Evolutionary conservation across 2,888 invertebrate species (phyloP), one percentile per base, ranked within the genome.

Genomic region (Muschampia plurimacula): DNA sequence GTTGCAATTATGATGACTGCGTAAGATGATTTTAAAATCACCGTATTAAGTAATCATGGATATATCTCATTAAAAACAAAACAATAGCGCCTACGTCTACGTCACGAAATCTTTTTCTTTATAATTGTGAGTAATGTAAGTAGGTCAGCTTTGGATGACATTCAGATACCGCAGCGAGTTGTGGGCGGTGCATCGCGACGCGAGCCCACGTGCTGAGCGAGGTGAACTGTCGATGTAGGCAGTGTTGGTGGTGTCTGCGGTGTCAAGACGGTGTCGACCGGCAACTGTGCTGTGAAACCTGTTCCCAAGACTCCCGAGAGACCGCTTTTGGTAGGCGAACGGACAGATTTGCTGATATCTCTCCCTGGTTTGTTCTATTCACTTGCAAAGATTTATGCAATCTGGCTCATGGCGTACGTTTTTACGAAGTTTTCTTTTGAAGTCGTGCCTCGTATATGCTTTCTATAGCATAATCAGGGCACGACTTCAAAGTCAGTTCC

Each of bases 201-300:
- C 22, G 22, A 22, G 83, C 86, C 86, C 88, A 86, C 89, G 88
- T 90, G 89, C 86, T 88, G 86, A 86, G 88, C 86, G 83, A 88
- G 87, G 86, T 88, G 89, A 88, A 88, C 87, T 84, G 32, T 49
- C n/a, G n/a, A 49, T 13, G 49, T 49, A 13, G 49, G 44, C 10
- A 49, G 49, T 49, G 49, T 46, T 2, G 13, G 46, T 13, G 46
- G 46, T 46, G 46, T 49, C n/a, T 13, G 4, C n/a, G 49, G 49
- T 44, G 12, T 44, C 44, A 9, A 9, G 44, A n/a, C 52, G 4
- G 6, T 15, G 89, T 86, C 90, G 92, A 91, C 90, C 90, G 84
- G 89, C 83, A 85, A 78, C 81, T 87, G 87, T 88, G 55, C 55
- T 55, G 82, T 86, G 84, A 91, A 91, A 92, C 92, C 91, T 84